A percentile compares a stretch with the other conserved stretches of the same genome.
phyloP scores from a whole-genome alignment of 2,113 vertebrate species.

The Myodes glareolus region DNA sequence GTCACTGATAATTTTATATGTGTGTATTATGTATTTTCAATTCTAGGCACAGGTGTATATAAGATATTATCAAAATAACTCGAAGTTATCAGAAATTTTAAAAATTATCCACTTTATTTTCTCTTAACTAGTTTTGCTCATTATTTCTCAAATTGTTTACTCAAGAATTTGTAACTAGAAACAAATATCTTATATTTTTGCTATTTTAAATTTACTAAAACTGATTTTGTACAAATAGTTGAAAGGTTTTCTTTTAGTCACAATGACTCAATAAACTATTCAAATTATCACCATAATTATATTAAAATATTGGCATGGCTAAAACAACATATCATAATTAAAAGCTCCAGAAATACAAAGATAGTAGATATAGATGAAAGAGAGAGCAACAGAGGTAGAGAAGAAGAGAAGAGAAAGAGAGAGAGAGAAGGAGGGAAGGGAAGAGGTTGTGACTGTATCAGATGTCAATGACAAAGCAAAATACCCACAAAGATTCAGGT shows the following conservation, averaged over 20 bases:
- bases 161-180: neutral
- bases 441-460: neutral
- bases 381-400: neutral
- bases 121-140: neutral
- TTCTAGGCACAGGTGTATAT: neutral
- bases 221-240: neutral
- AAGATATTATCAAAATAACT: neutral
- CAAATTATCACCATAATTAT: neutral
- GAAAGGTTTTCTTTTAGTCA: neutral
- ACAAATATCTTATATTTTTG: neutral
- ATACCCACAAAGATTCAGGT: neutral
- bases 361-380: neutral
- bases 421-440: neutral
- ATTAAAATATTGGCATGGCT: neutral
- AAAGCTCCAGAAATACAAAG: neutral
- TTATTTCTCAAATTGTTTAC: neutral
- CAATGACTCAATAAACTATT: neutral
- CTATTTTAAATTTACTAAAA: neutral
- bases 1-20: neutral
- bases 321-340: neutral
- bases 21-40: neutral
- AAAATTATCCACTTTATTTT: neutral
- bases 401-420: no score
- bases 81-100: neutral
- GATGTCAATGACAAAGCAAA: neutral